Evolutionary conservation across 2,113 vertebrate genomes (phyloP), one percentile per base, ranked within the genome.

Genomic region (Sakesphorus luctuosus): DNA sequence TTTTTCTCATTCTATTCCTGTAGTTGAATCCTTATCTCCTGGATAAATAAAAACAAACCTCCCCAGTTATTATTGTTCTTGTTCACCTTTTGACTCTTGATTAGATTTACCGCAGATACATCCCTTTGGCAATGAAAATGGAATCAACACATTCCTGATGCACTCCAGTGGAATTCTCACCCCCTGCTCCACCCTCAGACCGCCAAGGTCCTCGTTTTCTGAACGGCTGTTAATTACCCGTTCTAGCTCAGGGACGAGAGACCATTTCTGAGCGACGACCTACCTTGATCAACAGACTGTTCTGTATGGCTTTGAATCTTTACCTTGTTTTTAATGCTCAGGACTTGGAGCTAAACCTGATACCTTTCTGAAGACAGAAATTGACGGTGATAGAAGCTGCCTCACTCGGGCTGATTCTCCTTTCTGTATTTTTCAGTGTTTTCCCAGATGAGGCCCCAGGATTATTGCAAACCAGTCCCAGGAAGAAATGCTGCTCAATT

Each of bases 401-500:
- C 76, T 84, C 13, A 18, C 56, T 82, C 0, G 3, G 69, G 61
- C 88, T 86, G 65, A 58, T 92, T 89, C 89, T 87, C 80, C 71
- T 47, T 87, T 90, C 87, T 94, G 14, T 90, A 68, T 90, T 91
- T 96, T 94, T 83, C 82, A 92, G 72, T 93, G 90, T 87, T 95
- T 94, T 97, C 95, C 93, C 93, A 97, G 93, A 97, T 69, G 93
- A 96, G 97, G 97, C 96, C 97, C 91, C 96, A 94, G 90, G 88
- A 97, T 98, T 96, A 97, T 93, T 97, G 95, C 94, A 97, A 97
- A 96, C 94, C 77, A 94, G 93, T 89, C 94, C 92, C 87, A 93
- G 85, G 83, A 97, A 97, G 95, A 97, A 97, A 96, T 90, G 93
- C 96, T 94, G 96, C 95, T 97, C 97, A 98, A 97, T 97, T 98